Conservation (phyloP, 1,140 invertebrate genomes). For the Eueides isabella region DNA sequence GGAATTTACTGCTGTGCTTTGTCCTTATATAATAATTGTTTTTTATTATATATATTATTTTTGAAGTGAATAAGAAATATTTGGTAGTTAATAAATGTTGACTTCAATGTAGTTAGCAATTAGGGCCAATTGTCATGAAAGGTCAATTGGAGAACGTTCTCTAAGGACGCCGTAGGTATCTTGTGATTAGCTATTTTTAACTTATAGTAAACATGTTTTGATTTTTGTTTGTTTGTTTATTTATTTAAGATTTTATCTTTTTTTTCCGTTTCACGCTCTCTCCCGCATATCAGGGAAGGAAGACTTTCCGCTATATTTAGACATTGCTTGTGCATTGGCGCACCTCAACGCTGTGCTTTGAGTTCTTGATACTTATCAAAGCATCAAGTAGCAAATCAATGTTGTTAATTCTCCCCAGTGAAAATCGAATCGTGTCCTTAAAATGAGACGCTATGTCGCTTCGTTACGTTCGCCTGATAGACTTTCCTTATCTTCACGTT, state of each 20-base stretch:
- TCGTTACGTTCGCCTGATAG: no score
- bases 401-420: no score
- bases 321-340: no score
- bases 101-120: constrained; percentile 29
- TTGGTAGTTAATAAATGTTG: not conserved
- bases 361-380: no score
- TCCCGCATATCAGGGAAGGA: no score
- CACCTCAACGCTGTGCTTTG: no score
- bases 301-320: no score
- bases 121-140: constrained; percentile 42
- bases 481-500: no score
- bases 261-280: not conserved
- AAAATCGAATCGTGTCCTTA: no score
- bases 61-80: not conserved
- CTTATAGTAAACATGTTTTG: not conserved
- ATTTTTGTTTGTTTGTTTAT: not conserved
- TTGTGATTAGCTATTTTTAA: constrained; percentile 8
- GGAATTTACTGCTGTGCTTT: no score
- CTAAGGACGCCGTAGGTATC: constrained; percentile 21
- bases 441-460: no score
- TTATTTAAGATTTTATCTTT: not conserved
- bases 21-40: not conserved
- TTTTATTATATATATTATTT: not conserved
- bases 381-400: no score
- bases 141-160: constrained; percentile 27